These are phyloP conservation scores for Drosophila barbarae DNA, from an alignment of 2,888 invertebrate species.

Conservation along the genomic window DNA sequence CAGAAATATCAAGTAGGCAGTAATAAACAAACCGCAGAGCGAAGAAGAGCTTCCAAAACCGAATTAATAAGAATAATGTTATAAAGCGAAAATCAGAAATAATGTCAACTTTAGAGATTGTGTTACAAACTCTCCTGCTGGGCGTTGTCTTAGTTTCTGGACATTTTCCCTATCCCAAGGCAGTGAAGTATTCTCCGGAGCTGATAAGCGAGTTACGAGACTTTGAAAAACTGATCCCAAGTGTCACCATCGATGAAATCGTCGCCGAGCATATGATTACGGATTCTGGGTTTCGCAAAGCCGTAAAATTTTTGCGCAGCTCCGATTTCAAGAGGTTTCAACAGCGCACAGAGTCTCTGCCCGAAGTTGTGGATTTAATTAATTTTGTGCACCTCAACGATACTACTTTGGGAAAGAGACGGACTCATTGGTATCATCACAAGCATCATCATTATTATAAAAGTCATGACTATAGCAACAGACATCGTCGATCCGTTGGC, in stretches of 20 bases:
- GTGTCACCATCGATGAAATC: constrained; percentile 57
- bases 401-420: not conserved
- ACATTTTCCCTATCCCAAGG: constrained; percentile 3
- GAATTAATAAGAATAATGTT: not conserved
- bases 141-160: constrained; percentile 15
- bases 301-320: constrained; percentile 63
- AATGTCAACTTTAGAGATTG: constrained; percentile 6
- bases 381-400: constrained; percentile 70
- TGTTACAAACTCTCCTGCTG: constrained; percentile 19
- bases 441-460: constrained; percentile 1
- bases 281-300: constrained; percentile 69
- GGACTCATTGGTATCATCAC: not conserved
- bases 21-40: constrained; percentile 5
- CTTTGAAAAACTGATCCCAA: constrained; percentile 66
- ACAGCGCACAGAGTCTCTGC: constrained; percentile 59
- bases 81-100: not conserved
- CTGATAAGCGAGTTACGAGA: constrained; percentile 66
- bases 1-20: constrained; percentile 1
- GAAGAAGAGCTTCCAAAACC: not conserved
- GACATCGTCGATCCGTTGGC: not conserved
- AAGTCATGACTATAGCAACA: not conserved
- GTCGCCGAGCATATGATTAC: constrained; percentile 66
- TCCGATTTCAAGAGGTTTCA: constrained; percentile 59
- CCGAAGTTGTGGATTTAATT: constrained; percentile 69
- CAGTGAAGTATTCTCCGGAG: constrained; percentile 64